Base-by-base conservation (phyloP, 2,797 vertebrate genomes). In the Hippocampus kuda region DNA sequence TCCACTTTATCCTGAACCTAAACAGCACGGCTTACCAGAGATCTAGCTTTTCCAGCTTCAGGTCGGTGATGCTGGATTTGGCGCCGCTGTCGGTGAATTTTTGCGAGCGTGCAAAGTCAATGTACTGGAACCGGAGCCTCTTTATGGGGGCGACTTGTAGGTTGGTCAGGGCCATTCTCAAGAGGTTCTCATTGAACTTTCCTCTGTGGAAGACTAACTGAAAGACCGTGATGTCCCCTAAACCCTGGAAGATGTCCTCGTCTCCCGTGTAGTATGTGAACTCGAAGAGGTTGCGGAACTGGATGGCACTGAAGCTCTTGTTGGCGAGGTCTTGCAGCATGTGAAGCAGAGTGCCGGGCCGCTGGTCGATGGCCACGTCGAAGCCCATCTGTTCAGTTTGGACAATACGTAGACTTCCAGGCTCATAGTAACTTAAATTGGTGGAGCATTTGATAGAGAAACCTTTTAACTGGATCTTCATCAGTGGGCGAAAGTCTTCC, bases 211-310 rank as follows among this genome's bases (percentile, higher is more conserved):
- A 94, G 69, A 90, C 82, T 64, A 95, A 68, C 54, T 89, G 78
- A 27, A 76, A 0, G 3, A 84, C 67, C 1, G 1, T 68, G 11
- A 94, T 66, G 9, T 85, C 2, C 0, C 79, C 72, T 41, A 95
- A 80, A 57, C 87, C 84, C 8, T 75, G 67, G 57, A 95, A 94
- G 73, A 94, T 86, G 49, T 94, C 91, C 0, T 75, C 15, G 0
- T 71, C 8, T 0, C 70, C 85, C 1, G 41, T 60, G 75, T 94
- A 95, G 80, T 93, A 93, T 44, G 54, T 91, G 77, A 93, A 94
- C 75, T 92, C 92, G 54, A 95, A 94, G 69, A 94, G 87, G 75
- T 94, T 93, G 0, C 92, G 88, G 73, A 95, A 94, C 57, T 91
- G 91, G 68, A 95, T 79, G 64, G 34, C 54, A 0, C 13, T n/a